Percentiles rank a stretch among this genome's conserved stretches.
Evolutionary conservation across 2,888 invertebrate species (phyloP).

Genomic region (Ryuthela nishihirai): DNA sequence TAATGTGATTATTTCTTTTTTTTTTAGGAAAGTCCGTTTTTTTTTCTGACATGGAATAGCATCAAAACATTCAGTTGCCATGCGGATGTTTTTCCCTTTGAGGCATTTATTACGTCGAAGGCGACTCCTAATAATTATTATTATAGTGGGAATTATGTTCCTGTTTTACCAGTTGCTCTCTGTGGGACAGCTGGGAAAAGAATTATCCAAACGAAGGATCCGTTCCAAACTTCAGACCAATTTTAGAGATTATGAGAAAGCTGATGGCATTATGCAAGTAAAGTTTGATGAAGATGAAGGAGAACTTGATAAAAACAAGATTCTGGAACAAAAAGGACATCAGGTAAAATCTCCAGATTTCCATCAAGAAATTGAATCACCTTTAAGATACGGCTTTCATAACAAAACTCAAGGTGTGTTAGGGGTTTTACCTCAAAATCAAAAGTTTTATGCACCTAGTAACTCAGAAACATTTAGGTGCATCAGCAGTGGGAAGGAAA

Average conservation of each 20-base stretch:
- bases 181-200: conserved; percentile 26
- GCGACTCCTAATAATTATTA: conserved; percentile 11
- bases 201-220: conserved; percentile 14
- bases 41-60: too few species aligned
- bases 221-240: conserved; percentile 14
- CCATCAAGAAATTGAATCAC: background rate
- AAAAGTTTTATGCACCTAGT: conserved; percentile 23
- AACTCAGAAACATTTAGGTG: conserved; percentile 24
- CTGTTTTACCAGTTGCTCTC: conserved; percentile 30
- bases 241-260: conserved; percentile 30
- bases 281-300: conserved; percentile 9
- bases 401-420: background rate
- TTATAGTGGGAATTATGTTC: conserved; percentile 17
- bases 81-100: conserved; percentile 4
- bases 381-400: background rate
- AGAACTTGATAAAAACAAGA: background rate
- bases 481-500: conserved; percentile 45
- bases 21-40: too few species aligned
- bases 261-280: conserved; percentile 22
- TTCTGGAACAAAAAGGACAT: background rate
- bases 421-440: conserved; percentile 27
- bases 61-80: too few species aligned
- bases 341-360: background rate
- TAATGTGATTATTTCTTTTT: too few species aligned
- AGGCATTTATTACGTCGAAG: conserved; percentile 15